Base-by-base conservation (phyloP, 2,797 vertebrate species). In the Xerus rutilus region DNA sequence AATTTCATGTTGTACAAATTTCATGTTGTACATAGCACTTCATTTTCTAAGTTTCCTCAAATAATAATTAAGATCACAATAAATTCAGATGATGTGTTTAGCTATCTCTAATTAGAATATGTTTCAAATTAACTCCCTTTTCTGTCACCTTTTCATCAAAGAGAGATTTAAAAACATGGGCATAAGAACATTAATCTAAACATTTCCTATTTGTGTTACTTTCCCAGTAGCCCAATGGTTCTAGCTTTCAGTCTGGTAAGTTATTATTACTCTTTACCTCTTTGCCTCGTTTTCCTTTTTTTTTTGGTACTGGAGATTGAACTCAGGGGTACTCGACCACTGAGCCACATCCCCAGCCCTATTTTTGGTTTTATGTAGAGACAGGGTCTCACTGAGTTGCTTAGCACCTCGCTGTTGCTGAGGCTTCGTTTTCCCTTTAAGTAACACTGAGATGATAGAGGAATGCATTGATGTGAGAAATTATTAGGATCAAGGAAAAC, bases 21-120 rank as follows among this genome's bases (percentile, higher is more conserved):
- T 91, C 32, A 52, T 18, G n/a, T 25, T 35, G 7, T 85, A 57
- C 43, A 30, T 32, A 86, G 15, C 14, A 69, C 21, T 49, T 91
- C 10, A 88, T 57, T 93, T 95, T 81, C 30, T 62, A 52, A 70
- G 3, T 89, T 28, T 14, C n/a, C 5, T 17, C 18, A 91, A 91
- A 65, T 93, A 14, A 69, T 54, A 73, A 85, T 67, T 49, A 96
- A 93, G 85, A 78, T 67, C 47, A 85, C 62, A 89, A 52, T 85
- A 67, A 92, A 92, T 15, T 87, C 45, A 67, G 39, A 79, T 47
- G 9, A 59, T 8, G 62, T 25, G 0, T 30, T 89, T 52, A 83
- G 25, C 13, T 89, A 43, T 45, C 8, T 69, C 12, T 54, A 74
- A 72, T 86, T 52, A 93, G 45, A 59, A 67, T 25, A 74, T 5